Percentiles rank a stretch among this genome's conserved stretches.
phyloP scores from a whole-genome alignment of 2,888 invertebrate species.

The Harmothoe impar region DNA sequence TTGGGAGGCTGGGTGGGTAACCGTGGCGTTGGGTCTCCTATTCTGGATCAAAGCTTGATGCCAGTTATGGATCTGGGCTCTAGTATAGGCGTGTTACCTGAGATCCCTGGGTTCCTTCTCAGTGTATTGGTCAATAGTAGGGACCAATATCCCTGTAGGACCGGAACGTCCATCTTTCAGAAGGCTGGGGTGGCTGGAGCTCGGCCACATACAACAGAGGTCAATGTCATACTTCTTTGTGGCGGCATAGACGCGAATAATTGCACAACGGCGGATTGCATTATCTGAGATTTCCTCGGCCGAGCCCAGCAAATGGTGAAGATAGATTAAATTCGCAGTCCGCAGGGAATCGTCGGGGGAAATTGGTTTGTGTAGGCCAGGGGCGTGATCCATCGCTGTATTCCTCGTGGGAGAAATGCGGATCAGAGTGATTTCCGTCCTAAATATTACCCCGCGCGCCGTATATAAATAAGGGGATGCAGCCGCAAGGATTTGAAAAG shows the following conservation, averaged over 20 bases:
- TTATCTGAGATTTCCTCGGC: slow-evolving; percentile 2
- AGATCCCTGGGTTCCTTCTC: neutral
- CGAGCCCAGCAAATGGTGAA: neutral
- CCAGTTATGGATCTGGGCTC: neutral
- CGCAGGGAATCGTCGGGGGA: neutral
- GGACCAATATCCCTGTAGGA: no score
- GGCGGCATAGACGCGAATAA: neutral
- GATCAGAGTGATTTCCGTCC: neutral
- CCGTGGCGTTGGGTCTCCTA: neutral
- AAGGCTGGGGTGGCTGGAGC: neutral
- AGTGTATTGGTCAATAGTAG: no score
- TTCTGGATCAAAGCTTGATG: neutral
- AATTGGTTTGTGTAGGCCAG: slow-evolving; percentile 7
- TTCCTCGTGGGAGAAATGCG: neutral
- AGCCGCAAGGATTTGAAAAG: neutral
- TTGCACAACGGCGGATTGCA: neutral
- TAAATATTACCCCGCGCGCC: neutral
- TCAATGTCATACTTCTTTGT: neutral
- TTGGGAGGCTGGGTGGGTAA: no score
- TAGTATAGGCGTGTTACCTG: neutral
- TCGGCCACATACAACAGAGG: neutral
- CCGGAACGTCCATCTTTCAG: no score
- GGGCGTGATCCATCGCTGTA: slow-evolving; percentile 1
- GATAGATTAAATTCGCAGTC: slow-evolving; percentile 20
- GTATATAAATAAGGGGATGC: neutral